Percentiles rank a stretch among this genome's conserved stretches.
phyloP scores from a whole-genome alignment of 2,888 invertebrate genomes.

The Lithophane leautieri region DNA sequence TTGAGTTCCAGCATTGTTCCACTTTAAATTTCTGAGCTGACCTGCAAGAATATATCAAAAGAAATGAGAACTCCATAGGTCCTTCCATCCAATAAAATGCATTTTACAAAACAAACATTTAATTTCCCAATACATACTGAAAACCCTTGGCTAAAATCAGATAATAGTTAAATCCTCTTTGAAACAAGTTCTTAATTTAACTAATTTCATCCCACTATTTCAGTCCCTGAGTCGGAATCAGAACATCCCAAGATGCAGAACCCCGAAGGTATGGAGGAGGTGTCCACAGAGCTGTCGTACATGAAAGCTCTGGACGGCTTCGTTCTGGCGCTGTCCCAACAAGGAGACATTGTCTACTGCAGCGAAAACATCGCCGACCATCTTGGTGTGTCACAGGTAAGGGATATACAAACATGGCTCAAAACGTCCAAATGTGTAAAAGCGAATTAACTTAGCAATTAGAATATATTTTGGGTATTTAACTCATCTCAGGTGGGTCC shows the following conservation, averaged over 20 bases:
- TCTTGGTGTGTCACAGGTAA: slow-evolving; percentile 97
- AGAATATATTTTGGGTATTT: background rate
- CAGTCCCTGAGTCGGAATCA: slow-evolving; percentile 81
- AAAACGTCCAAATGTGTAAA: background rate
- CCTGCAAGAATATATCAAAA: background rate
- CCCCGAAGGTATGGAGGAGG: slow-evolving; percentile 84
- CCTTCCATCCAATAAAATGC: background rate
- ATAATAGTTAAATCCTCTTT: background rate
- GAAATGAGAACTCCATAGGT: background rate
- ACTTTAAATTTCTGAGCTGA: background rate
- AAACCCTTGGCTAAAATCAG: background rate
- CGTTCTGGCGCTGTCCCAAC: slow-evolving; percentile 95
- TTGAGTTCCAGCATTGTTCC: background rate
- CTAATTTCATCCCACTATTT: slow-evolving; percentile 61
- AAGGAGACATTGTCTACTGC: slow-evolving; percentile 97
- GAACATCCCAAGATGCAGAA: slow-evolving; percentile 79
- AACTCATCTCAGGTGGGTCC: background rate
- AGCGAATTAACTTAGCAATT: background rate
- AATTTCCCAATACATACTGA: background rate
- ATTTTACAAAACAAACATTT: background rate
- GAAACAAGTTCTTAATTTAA: background rate
- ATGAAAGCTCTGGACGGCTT: slow-evolving; percentile 97
- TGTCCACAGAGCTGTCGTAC: slow-evolving; percentile 91
- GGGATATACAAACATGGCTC: background rate
- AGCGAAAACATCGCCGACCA: slow-evolving; percentile 97